A percentile compares a stretch with the other conserved stretches of the same genome.
These are phyloP conservation scores for Ciona savignyi DNA, from an alignment of 23 tunicate species.

Conservation along the genomic window DNA sequence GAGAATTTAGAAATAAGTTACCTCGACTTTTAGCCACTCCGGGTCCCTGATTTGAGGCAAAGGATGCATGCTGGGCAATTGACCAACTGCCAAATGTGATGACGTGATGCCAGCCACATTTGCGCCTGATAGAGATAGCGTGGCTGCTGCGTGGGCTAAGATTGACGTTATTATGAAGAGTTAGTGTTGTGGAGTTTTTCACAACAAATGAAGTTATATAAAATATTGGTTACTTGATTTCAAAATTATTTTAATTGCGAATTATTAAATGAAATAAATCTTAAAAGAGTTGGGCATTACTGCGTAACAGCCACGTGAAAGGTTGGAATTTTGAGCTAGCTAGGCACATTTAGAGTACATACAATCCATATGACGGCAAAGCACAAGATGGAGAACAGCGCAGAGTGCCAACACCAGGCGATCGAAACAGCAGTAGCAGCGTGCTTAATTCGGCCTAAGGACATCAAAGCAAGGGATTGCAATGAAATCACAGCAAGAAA, in stretches of 20 bases:
- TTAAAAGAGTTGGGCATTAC: too few species aligned
- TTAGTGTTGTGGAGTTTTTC: too few species aligned
- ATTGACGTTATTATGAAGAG: too few species aligned
- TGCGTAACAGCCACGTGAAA: too few species aligned
- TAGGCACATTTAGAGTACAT: conserved; percentile 7
- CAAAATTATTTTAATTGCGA: too few species aligned
- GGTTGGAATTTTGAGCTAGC: too few species aligned
- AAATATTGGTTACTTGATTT: too few species aligned
- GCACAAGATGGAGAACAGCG: conserved; percentile 13
- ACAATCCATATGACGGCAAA: conserved; percentile 31
- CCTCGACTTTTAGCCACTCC: conserved; percentile 99
- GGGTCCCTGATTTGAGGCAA: conserved; percentile 96
- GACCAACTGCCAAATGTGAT: conserved; percentile 70
- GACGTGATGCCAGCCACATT: conserved; percentile 30
- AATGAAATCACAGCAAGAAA: background rate
- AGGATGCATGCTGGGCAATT: conserved; percentile 86
- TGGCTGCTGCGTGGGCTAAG: conserved; percentile 28
- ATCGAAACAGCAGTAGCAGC: background rate
- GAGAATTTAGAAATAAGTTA: too few species aligned
- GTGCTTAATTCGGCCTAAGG: background rate
- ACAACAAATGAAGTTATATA: too few species aligned
- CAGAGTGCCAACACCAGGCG: background rate
- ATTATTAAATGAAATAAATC: too few species aligned
- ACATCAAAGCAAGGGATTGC: background rate
- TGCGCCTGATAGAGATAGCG: conserved; percentile 9